These are phyloP conservation scores for Drosophila siamana DNA, from an alignment of 2,888 invertebrate species.

Conservation along the genomic window DNA sequence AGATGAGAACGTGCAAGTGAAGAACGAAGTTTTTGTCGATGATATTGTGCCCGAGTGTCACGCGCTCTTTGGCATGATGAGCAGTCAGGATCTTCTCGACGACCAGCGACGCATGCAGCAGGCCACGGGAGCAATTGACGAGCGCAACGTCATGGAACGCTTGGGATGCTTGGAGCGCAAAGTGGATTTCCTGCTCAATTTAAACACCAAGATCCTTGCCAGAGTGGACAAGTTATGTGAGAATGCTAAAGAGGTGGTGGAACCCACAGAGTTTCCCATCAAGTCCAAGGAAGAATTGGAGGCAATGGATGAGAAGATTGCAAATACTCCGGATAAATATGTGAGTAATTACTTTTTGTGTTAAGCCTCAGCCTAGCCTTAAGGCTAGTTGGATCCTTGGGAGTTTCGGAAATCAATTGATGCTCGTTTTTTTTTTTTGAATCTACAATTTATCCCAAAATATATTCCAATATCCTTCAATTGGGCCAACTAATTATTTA, in stretches of 20 bases:
- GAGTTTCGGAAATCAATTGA: no score
- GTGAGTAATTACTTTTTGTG: no score
- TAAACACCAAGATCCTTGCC: slow-evolving; percentile 52
- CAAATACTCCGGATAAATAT: slow-evolving; percentile 46
- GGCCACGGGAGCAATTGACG: slow-evolving; percentile 20
- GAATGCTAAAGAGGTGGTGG: slow-evolving; percentile 16
- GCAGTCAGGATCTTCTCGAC: slow-evolving; percentile 40
- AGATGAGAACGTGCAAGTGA: slow-evolving; percentile 31
- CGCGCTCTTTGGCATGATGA: slow-evolving; percentile 43
- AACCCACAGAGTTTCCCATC: slow-evolving; percentile 46
- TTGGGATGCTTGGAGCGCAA: slow-evolving; percentile 49
- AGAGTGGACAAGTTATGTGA: slow-evolving; percentile 52
- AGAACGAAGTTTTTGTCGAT: slow-evolving; percentile 40
- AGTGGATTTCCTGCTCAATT: slow-evolving; percentile 46
- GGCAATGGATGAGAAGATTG: slow-evolving; percentile 40
- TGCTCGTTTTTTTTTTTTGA: no score
- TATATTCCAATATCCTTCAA: no score
- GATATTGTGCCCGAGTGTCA: slow-evolving; percentile 8
- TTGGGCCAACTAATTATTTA: neutral
- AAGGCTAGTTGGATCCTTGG: no score
- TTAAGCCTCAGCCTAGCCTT: no score
- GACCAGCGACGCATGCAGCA: slow-evolving; percentile 44
- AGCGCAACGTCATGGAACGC: slow-evolving; percentile 35
- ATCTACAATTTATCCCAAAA: no score
- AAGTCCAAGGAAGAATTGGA: slow-evolving; percentile 35